A percentile compares a stretch with the other conserved stretches of the same genome.
These are phyloP conservation scores for Lithophane ornitopus DNA, from an alignment of 2,888 invertebrate species.

Conservation along the genomic window DNA sequence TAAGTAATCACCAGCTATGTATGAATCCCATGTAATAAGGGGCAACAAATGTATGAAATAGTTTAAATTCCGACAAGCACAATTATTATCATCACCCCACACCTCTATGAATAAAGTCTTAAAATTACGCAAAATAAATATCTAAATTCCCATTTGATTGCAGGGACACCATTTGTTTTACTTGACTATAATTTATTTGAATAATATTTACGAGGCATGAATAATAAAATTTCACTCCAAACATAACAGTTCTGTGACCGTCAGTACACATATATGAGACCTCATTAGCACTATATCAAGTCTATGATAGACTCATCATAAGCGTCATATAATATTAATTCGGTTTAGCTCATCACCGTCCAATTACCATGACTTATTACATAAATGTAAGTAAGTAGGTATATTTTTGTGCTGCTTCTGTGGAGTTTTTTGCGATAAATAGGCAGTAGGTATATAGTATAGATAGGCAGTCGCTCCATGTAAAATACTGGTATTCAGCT, in stretches of 20 bases:
- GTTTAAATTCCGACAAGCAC: background rate
- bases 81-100: no score
- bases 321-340: slow-evolving; percentile 26
- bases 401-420: background rate
- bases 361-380: background rate
- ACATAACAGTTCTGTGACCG: slow-evolving; percentile 22
- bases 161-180: background rate
- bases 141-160: no score
- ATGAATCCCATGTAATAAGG: background rate
- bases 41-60: background rate
- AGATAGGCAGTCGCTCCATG: no score
- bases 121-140: background rate
- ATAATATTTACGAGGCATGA: background rate
- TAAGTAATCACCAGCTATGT: background rate
- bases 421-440: no score
- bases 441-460: no score
- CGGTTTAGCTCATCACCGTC: slow-evolving; percentile 17
- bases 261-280: slow-evolving; percentile 38
- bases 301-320: slow-evolving; percentile 31
- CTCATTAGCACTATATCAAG: slow-evolving; percentile 50
- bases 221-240: background rate
- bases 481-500: no score
- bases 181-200: background rate
- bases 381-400: no score
- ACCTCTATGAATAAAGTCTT: background rate